Evolutionary conservation across 2,888 invertebrate genomes (phyloP).

Genomic region (Neoaliturus tenellus): DNA sequence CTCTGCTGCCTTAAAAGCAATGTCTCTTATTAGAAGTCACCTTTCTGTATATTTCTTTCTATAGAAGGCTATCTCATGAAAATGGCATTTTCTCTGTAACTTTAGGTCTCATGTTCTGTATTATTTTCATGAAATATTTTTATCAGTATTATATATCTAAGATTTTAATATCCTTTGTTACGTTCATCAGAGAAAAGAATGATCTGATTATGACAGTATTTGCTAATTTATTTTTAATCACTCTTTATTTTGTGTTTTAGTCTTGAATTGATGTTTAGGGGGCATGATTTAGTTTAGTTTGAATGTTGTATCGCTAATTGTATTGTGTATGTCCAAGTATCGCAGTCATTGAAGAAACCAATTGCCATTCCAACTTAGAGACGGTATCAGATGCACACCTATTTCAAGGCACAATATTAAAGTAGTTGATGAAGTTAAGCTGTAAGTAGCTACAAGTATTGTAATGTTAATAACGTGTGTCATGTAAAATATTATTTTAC

Average conservation of each 20-base stretch:
- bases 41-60: too few relatives aligned
- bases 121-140: not conserved
- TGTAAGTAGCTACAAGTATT: conserved; percentile 42
- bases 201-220: not conserved
- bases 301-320: conserved; percentile 27
- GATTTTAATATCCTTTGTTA: not conserved
- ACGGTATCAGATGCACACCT: conserved; percentile 31
- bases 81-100: not conserved
- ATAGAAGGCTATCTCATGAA: not conserved
- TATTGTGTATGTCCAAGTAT: conserved; percentile 9
- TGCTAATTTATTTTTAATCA: not conserved
- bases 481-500: conserved; percentile 41
- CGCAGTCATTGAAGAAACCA: not conserved
- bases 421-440: conserved; percentile 21
- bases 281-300: conserved; percentile 35
- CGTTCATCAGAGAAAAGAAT: not conserved
- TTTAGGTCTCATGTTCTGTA: not conserved
- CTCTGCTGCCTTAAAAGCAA: too few relatives aligned
- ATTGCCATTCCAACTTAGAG: conserved; percentile 50
- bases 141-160: not conserved
- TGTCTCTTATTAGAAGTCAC: too few relatives aligned
- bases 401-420: conserved; percentile 42
- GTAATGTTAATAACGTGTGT: conserved; percentile 39
- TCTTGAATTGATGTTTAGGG: conserved; percentile 16
- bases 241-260: not conserved